Conservation (phyloP, 2,888 invertebrate genomes). For the Diogma glabrata region DNA sequence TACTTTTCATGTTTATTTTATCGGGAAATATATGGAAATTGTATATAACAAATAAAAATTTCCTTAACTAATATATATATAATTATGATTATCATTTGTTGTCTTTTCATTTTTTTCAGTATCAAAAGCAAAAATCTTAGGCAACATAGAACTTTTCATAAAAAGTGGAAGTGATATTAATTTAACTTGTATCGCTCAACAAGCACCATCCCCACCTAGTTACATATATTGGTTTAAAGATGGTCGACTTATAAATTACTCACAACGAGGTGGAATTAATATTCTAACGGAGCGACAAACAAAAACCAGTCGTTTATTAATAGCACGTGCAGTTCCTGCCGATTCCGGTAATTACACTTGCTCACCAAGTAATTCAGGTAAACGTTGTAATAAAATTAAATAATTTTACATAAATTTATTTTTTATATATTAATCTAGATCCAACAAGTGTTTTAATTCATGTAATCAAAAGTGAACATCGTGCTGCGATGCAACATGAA, state of each 20-base stretch:
- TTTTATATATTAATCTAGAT: conserved; percentile 41
- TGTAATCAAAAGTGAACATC: conserved; percentile 65
- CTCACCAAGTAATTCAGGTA: conserved; percentile 69
- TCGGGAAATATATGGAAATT: no score
- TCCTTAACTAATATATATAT: not conserved
- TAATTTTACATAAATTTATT: not conserved
- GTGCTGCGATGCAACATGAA: conserved; percentile 50
- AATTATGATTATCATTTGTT: not conserved
- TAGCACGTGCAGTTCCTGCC: conserved; percentile 70
- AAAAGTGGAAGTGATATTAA: conserved; percentile 86
- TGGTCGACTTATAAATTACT: conserved; percentile 70
- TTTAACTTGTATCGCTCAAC: conserved; percentile 74
- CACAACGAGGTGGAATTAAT: conserved; percentile 73
- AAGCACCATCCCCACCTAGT: conserved; percentile 52
- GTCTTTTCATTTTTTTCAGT: conserved; percentile 43
- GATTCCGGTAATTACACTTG: conserved; percentile 89
- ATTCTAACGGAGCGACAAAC: conserved; percentile 77
- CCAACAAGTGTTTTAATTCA: conserved; percentile 74
- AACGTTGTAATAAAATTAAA: conserved; percentile 15
- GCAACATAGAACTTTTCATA: conserved; percentile 75
- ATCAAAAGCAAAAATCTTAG: conserved; percentile 78
- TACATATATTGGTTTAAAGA: conserved; percentile 83
- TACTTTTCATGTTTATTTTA: no score
- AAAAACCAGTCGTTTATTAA: conserved; percentile 72
- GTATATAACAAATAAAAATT: no score